Conservation (phyloP, 2,888 invertebrate species). For the Acanthosepion lycidas region DNA sequence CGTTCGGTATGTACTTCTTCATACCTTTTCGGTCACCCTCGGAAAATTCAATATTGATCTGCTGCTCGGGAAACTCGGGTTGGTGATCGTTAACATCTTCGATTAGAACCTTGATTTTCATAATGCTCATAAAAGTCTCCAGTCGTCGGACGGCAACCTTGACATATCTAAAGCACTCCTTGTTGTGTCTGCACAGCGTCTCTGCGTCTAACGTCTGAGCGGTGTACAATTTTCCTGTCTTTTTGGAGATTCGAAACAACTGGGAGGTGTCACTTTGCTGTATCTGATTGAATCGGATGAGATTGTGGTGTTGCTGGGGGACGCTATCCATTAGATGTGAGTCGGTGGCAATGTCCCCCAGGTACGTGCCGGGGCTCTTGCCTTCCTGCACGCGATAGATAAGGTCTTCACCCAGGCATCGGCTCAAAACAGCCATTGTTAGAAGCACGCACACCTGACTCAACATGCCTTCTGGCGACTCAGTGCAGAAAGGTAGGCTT, state of each 20-base stretch:
- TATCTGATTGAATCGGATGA: constrained; percentile 9
- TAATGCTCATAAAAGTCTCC: background rate
- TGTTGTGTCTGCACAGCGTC: background rate
- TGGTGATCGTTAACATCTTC: background rate
- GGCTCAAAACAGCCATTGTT: background rate
- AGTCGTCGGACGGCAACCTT: background rate
- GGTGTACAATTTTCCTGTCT: background rate
- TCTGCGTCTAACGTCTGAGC: background rate
- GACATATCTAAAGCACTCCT: background rate
- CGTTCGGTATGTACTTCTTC: background rate
- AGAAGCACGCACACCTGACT: background rate
- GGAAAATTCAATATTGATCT: background rate
- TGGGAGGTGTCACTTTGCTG: background rate
- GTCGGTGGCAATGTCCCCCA: background rate
- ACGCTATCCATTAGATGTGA: background rate
- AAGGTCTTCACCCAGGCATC: background rate
- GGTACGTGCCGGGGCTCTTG: background rate
- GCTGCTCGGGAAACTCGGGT: background rate
- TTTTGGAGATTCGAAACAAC: background rate
- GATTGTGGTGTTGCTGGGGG: background rate
- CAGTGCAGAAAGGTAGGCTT: background rate
- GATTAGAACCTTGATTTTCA: background rate
- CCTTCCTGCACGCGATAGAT: background rate
- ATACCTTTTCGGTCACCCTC: background rate
- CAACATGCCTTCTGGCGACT: background rate